Base-by-base conservation (phyloP, 2,797 vertebrate genomes). In the Phoxinus dragarum region DNA sequence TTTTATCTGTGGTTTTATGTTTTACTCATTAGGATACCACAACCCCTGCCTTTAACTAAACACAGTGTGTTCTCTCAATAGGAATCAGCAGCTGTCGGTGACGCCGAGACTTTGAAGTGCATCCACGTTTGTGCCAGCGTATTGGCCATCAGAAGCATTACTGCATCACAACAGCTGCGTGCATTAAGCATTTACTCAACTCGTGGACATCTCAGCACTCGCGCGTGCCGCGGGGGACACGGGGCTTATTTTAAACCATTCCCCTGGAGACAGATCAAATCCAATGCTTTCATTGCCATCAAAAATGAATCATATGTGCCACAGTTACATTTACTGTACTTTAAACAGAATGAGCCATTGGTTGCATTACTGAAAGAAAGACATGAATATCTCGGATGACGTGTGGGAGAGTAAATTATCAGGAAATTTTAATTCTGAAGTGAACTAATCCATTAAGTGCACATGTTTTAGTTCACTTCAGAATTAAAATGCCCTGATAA, bases 121-220 rank as follows among this genome's bases (percentile, higher is more conserved):
- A 31, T 19, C 68, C 80, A 64, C 36, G 81, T 74, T 49, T 73
- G 27, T 61, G 68, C 80, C 68, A 82, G 44, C 36, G 27, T 10
- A 56, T 44, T 34, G 67, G 74, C 16, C 74, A 56, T 76, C 52
- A 38, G 34, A 27, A 44, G 52, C 80, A 21, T 71, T 72, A 11
- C 67, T 40, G 67, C 80, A 74, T 73, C 68, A n/a, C 54, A 7
- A 73, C 81, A 82, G 81, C 81, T 73, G 69, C 31, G 71, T 44
- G 42, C 71, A 64, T 82, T 47, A 66, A 47, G 56, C 71, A 64
- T 74, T 74, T 74, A 64, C 40, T 47, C 40, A 10, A 59, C 52
- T 72, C 49, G 9, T 38, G 52, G n/a, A 54, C 36, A n/a, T 59
- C 44, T 80, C 11, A 34, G 61, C 61, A 4, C 14, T 66, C 12